phyloP scores from a whole-genome alignment of 1,140 invertebrate species.

The Micrasema longulum region DNA sequence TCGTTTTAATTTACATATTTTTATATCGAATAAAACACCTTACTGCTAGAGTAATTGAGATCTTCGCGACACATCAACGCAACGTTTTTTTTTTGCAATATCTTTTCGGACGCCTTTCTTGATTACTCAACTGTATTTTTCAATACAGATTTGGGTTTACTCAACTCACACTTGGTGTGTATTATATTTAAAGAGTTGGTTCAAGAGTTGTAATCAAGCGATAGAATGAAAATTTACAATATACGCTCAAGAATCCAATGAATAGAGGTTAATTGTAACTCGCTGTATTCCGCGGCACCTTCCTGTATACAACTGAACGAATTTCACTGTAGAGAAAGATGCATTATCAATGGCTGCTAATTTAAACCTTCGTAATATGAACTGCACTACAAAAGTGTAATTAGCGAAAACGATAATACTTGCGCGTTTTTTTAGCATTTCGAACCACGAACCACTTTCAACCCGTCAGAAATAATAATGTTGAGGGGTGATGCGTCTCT shows the following conservation, averaged over 20 bases:
- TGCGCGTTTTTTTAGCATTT: too few species aligned
- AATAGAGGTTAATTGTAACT: constrained; percentile 9
- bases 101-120: background rate
- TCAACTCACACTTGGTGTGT: background rate
- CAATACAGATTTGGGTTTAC: background rate
- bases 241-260: background rate
- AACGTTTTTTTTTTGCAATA: too few species aligned
- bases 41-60: too few species aligned
- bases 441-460: too few species aligned
- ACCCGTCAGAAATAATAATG: too few species aligned
- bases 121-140: background rate
- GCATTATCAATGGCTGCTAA: constrained; percentile 18
- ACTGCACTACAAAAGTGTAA: constrained; percentile 15
- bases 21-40: too few species aligned
- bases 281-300: constrained; percentile 8
- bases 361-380: constrained; percentile 6
- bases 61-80: background rate
- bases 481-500: too few species aligned
- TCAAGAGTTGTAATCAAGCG: background rate
- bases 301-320: constrained; percentile 1
- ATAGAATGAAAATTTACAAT: constrained; percentile 2
- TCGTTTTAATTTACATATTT: too few species aligned
- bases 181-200: too few species aligned
- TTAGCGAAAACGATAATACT: constrained; percentile 15
- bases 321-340: constrained; percentile 6